Percentiles rank a stretch among this genome's conserved stretches.
These are phyloP conservation scores for Muschampia plurimacula DNA, from an alignment of 2,888 invertebrate species.

Conservation along the genomic window DNA sequence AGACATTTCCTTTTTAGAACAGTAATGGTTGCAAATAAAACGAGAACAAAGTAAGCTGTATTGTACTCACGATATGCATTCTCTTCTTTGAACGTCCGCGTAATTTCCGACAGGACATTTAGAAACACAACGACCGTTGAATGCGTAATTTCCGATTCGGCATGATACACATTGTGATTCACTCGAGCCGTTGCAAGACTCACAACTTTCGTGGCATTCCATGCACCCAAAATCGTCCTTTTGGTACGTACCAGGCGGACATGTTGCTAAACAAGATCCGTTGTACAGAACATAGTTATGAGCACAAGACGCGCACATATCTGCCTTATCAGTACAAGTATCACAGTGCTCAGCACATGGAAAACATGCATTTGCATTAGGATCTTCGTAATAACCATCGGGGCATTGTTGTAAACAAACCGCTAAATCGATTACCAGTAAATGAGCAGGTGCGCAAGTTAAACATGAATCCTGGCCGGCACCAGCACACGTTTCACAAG, in stretches of 20 bases:
- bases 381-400: conserved; percentile 94
- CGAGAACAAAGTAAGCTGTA: conserved; percentile 37
- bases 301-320: conserved; percentile 94
- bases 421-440: conserved; percentile 93
- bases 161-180: conserved; percentile 93
- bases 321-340: conserved; percentile 93
- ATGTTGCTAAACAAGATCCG: conserved; percentile 93
- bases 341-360: conserved; percentile 95
- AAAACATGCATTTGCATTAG: conserved; percentile 91
- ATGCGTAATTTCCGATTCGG: conserved; percentile 89
- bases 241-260: conserved; percentile 93
- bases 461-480: conserved; percentile 94
- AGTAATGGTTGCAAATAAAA: conserved; percentile 42
- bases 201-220: conserved; percentile 91
- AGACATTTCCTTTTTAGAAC: conserved; percentile 43
- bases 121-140: conserved; percentile 89
- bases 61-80: conserved; percentile 88
- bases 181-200: conserved; percentile 92
- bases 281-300: conserved; percentile 94
- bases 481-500: conserved; percentile 95
- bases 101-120: conserved; percentile 91
- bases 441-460: conserved; percentile 93
- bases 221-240: conserved; percentile 94
- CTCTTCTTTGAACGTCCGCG: conserved; percentile 90
- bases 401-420: conserved; percentile 95